phyloP scores from a whole-genome alignment of 2,888 invertebrate genomes.

The Tortricodes alternella region DNA sequence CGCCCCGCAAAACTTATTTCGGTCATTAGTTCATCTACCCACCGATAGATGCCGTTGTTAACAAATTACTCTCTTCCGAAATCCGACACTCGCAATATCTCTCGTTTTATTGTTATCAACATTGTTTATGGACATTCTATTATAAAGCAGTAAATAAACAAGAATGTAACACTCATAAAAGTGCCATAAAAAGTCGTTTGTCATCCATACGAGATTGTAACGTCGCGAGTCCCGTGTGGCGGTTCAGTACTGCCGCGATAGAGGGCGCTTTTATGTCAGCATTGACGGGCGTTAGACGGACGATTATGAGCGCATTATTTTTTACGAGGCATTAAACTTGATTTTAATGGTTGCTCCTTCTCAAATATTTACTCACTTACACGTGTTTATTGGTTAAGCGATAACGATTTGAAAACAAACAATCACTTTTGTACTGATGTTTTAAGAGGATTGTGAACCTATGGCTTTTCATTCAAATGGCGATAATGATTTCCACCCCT shows the following conservation, averaged over 20 bases:
- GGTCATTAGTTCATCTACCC: slow-evolving; percentile 51
- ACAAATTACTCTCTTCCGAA: slow-evolving; percentile 38
- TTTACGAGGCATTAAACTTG: slow-evolving; percentile 68
- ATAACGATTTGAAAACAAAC: slow-evolving; percentile 12
- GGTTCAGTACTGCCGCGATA: slow-evolving; percentile 59
- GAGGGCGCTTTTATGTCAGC: slow-evolving; percentile 70
- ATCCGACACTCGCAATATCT: slow-evolving; percentile 47
- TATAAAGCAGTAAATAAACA: slow-evolving; percentile 71
- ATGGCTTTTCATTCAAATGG: too few relatives aligned
- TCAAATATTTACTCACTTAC: slow-evolving; percentile 60
- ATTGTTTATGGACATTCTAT: slow-evolving; percentile 72
- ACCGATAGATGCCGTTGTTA: slow-evolving; percentile 63
- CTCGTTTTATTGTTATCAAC: slow-evolving; percentile 58
- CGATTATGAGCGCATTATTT: slow-evolving; percentile 68
- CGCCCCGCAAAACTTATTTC: slow-evolving; percentile 5
- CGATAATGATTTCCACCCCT: too few relatives aligned
- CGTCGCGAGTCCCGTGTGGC: slow-evolving; percentile 59
- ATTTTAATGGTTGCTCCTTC: slow-evolving; percentile 61
- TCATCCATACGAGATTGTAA: slow-evolving; percentile 68
- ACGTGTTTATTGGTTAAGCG: slow-evolving; percentile 49
- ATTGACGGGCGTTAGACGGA: slow-evolving; percentile 62
- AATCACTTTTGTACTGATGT: slow-evolving; percentile 2
- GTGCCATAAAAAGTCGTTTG: slow-evolving; percentile 51
- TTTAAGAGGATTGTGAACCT: background rate
- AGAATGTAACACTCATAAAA: slow-evolving; percentile 69